Conservation (phyloP, 2,113 vertebrate genomes). For the Saccopteryx leptura region DNA sequence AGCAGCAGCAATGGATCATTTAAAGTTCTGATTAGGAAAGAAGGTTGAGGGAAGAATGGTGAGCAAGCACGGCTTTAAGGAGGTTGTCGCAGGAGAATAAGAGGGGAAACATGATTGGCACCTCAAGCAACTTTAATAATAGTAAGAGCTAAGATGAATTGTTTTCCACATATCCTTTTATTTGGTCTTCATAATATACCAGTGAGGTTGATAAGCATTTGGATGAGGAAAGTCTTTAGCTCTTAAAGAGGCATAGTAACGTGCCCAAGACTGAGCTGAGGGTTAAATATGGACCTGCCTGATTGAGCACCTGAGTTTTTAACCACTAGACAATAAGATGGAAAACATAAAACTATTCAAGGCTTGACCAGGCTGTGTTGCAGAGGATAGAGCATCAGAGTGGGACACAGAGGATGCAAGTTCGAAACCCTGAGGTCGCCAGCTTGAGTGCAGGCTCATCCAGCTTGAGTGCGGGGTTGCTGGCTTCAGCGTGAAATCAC, state of each 20-base stretch:
- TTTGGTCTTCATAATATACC: not conserved
- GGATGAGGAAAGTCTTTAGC: not conserved
- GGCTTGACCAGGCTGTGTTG: too few relatives aligned
- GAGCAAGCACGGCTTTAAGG: not conserved
- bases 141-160: not conserved
- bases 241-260: not conserved
- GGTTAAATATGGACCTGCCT: not conserved
- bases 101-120: not conserved
- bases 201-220: not conserved
- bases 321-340: slow-evolving; percentile 22
- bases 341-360: slow-evolving; percentile 25
- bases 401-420: too few relatives aligned
- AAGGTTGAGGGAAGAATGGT: not conserved
- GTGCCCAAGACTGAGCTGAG: not conserved
- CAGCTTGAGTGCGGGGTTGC: too few relatives aligned
- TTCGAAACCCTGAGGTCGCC: too few relatives aligned
- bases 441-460: too few relatives aligned
- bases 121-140: not conserved
- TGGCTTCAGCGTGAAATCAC: too few relatives aligned
- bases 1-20: not conserved
- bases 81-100: not conserved
- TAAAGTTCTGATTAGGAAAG: not conserved
- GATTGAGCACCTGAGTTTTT: not conserved
- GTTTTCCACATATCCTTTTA: not conserved
- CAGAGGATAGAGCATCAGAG: too few relatives aligned